Evolutionary conservation across 2,888 invertebrate species (phyloP), one percentile per base, ranked within the genome.

Genomic region (Lasioglossum oenotherae): DNA sequence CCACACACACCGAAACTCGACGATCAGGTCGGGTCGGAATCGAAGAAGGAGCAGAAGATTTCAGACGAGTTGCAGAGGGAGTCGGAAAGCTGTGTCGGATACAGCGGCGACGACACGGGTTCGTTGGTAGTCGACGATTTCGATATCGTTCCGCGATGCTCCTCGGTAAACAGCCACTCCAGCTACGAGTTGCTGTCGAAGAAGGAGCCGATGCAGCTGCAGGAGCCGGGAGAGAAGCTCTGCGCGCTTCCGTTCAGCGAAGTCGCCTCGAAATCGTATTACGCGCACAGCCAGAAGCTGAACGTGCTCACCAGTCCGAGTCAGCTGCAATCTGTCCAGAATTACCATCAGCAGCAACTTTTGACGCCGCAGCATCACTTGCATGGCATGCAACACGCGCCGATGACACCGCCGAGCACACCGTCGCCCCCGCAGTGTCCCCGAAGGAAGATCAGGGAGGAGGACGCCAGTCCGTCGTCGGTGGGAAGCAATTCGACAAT

Each of bases 331-430:
- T 88, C 91, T 0, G 81, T 90, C 6, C 91, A 91, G 46, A 82
- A 60, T n/a, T 94, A 94, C 44, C 92, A 93, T 31, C 94, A 93
- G 14, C 93, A 94, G 67, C 84, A 93, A 0, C 86, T 94, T 0
- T 38, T 93, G 72, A 94, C 94, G 0, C 94, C 94, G 0, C 93
- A 92, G 75, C 93, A 93, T 79, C 93, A 93, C 64, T 81, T 94
- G 8, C 94, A 94, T 44, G 87, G 91, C 0, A 91, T 94, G 41
- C 87, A 84, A 8, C 91, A 94, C 83, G 96, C 96, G 16, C 97
- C 97, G 0, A 97, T 98, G 92, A 98, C 98, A 0, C 98, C 98
- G 19, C 97, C 98, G 10, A 97, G 97, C 87, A 97, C 97, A 0
- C 97, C 97, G 1, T 97, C 97, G 46, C 98, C 98, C 8, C 95